These are phyloP conservation scores for Magallana angulata DNA, from an alignment of 1,140 invertebrate species.

Conservation along the genomic window DNA sequence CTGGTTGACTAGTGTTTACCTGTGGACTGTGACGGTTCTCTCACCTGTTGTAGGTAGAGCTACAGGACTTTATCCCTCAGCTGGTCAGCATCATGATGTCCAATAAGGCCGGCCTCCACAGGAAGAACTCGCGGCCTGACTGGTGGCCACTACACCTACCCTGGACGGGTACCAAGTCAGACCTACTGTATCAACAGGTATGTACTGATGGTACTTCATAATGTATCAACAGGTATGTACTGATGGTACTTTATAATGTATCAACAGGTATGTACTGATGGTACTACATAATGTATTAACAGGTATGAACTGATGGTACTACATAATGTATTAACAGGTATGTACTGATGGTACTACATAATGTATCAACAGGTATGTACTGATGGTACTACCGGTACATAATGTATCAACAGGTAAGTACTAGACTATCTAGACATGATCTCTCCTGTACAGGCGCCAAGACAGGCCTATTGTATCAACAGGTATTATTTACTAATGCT, in stretches of 20 bases:
- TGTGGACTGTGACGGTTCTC: too few relatives aligned
- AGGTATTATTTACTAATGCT: constrained; percentile 43
- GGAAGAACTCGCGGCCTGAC: constrained; percentile 55
- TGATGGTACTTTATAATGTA: too few relatives aligned
- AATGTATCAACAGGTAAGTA: too few relatives aligned
- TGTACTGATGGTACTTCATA: not conserved
- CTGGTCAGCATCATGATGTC: constrained; percentile 56
- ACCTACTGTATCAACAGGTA: constrained; percentile 57
- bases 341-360: too few relatives aligned
- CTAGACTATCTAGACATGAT: not conserved
- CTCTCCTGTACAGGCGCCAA: constrained; percentile 56
- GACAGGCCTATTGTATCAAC: constrained; percentile 50
- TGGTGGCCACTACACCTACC: constrained; percentile 66
- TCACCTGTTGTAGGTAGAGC: constrained; percentile 50
- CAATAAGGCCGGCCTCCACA: constrained; percentile 39
- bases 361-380: constrained; percentile 55
- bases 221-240: too few relatives aligned
- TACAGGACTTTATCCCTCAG: constrained; percentile 62
- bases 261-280: too few relatives aligned
- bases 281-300: too few relatives aligned
- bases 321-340: too few relatives aligned
- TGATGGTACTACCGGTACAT: not conserved
- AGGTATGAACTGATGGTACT: too few relatives aligned
- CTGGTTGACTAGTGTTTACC: too few relatives aligned
- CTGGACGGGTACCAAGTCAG: constrained; percentile 57